Conservation (phyloP, 2,797 vertebrate genomes). For the Hozukius guyotensis region DNA sequence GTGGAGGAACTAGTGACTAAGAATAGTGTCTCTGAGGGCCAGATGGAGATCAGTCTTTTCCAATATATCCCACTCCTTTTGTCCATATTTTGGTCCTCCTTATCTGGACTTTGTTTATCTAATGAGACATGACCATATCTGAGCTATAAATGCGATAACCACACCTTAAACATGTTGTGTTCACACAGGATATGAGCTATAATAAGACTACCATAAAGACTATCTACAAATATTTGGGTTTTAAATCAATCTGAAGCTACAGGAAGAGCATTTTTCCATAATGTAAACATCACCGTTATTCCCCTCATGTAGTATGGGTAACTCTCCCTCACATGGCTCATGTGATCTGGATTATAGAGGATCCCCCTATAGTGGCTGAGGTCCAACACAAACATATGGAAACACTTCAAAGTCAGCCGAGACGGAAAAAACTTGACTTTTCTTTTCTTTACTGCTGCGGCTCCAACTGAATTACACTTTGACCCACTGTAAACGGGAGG, state of each 20-base stretch:
- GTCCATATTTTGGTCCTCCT: conserved; percentile 35
- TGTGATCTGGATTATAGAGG: conserved; percentile 25
- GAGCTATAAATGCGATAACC: conserved; percentile 9
- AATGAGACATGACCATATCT: conserved; percentile 13
- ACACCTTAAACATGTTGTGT: background rate
- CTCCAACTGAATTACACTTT: background rate
- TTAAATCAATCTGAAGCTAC: background rate
- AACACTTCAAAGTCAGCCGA: conserved; percentile 12
- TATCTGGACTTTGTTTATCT: conserved; percentile 38
- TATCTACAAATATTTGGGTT: background rate
- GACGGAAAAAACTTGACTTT: background rate
- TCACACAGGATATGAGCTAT: conserved; percentile 22
- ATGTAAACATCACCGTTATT: background rate
- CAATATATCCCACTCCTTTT: conserved; percentile 34
- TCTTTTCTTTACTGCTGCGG: background rate
- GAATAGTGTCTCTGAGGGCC: conserved; percentile 21
- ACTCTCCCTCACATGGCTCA: background rate
- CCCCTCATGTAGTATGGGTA: background rate
- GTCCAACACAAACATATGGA: conserved; percentile 28
- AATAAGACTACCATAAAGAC: background rate
- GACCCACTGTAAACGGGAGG: background rate
- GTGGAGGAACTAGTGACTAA: conserved; percentile 23
- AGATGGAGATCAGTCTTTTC: conserved; percentile 28
- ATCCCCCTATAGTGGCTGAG: background rate
- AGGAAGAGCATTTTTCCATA: background rate